These are phyloP conservation scores for Trogon melanurus DNA, from an alignment of 2,113 vertebrate genomes.

Conservation along the genomic window DNA sequence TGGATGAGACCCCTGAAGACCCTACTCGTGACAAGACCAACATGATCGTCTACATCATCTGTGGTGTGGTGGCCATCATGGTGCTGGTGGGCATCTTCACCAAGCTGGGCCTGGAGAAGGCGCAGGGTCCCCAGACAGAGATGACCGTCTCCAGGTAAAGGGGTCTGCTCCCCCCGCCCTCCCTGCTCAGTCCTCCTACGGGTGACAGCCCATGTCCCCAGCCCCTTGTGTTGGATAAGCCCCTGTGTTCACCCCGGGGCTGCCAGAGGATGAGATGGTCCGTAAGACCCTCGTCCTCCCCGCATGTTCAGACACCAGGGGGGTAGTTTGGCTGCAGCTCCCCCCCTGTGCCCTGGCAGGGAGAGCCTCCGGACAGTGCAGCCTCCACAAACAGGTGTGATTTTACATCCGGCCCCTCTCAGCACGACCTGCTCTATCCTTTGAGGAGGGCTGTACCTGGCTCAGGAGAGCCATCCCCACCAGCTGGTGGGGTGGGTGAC, in stretches of 20 bases:
- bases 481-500: neutral
- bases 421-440: neutral
- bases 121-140: constrained; percentile 84
- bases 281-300: neutral
- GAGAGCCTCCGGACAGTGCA: neutral
- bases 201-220: neutral
- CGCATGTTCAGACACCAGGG: neutral
- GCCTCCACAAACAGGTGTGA: neutral
- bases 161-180: neutral
- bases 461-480: neutral
- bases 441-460: neutral
- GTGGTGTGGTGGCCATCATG: constrained; percentile 93
- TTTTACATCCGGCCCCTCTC: neutral
- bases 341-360: neutral
- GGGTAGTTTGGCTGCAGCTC: neutral
- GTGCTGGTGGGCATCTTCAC: constrained; percentile 92
- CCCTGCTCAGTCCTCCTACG: accelerated
- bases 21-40: constrained; percentile 88
- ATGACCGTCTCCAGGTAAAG: constrained; percentile 91
- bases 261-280: neutral
- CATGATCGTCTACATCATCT: constrained; percentile 96
- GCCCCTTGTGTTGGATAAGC: neutral
- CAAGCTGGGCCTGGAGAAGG: constrained; percentile 90
- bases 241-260: neutral
- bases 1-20: constrained; percentile 83